Conservation (phyloP, 2,888 invertebrate species). For the Argynnis bischoffii region DNA sequence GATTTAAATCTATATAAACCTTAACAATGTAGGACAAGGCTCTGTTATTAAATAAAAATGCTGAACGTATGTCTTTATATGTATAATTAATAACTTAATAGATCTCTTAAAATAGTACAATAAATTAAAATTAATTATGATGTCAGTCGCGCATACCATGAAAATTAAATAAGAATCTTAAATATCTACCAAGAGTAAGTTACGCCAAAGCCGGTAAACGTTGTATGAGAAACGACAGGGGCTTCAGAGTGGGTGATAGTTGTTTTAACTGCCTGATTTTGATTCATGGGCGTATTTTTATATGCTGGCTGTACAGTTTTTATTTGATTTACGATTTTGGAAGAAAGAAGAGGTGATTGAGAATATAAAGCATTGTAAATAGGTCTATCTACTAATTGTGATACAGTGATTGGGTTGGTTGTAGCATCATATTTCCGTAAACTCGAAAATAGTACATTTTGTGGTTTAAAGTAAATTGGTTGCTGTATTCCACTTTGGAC, state of each 20-base stretch:
- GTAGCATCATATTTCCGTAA: background rate
- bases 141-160: conserved; percentile 56
- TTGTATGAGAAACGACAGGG: conserved; percentile 52
- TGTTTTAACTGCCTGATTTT: conserved; percentile 44
- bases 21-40: background rate
- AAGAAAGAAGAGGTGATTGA: too few relatives aligned
- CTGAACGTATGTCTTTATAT: background rate
- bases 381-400: background rate
- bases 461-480: background rate
- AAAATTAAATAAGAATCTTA: conserved; percentile 34
- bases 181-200: conserved; percentile 57
- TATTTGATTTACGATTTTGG: background rate
- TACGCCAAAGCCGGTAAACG: conserved; percentile 51
- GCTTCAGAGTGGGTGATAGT: conserved; percentile 50
- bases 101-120: conserved; percentile 32
- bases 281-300: conserved; percentile 35
- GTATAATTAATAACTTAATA: conserved; percentile 28
- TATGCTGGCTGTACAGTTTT: background rate
- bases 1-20: background rate
- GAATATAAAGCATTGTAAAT: background rate
- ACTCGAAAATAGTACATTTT: background rate
- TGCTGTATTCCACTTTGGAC: background rate
- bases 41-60: conserved; percentile 6
- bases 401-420: background rate
- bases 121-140: conserved; percentile 46